Conservation (phyloP, 2,888 invertebrate genomes). For the Griposia aprilina region DNA sequence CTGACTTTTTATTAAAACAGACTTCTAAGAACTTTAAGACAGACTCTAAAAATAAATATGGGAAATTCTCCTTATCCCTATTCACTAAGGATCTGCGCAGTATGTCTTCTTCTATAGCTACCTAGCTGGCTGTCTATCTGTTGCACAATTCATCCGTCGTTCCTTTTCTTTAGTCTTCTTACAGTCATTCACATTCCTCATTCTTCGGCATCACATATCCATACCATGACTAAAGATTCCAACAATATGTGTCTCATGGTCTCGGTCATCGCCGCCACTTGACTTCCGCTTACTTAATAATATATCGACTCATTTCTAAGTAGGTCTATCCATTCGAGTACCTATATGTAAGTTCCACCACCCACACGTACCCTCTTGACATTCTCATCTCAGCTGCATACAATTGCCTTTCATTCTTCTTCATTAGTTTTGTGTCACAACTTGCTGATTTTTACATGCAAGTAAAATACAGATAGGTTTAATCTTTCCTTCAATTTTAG, state of each 20-base stretch:
- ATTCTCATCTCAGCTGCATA: background rate
- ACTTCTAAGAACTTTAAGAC: no score
- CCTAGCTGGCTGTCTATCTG: background rate
- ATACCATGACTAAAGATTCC: background rate
- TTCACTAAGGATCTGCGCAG: background rate
- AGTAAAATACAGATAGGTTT: no score
- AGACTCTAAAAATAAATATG: background rate
- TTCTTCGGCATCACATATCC: background rate
- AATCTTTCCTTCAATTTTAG: background rate
- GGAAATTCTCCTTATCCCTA: background rate
- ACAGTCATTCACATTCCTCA: background rate
- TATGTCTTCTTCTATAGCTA: background rate
- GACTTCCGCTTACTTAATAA: background rate
- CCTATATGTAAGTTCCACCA: background rate
- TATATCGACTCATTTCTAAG: background rate
- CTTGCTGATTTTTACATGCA: background rate
- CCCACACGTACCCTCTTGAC: background rate
- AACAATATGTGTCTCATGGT: no score
- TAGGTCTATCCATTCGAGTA: constrained; percentile 2
- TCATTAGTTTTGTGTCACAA: background rate
- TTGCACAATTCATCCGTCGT: no score
- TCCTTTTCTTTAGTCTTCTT: background rate
- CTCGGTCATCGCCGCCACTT: background rate
- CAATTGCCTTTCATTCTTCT: background rate
- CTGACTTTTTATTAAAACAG: background rate